phyloP scores from a whole-genome alignment of 92 coral and sea anemone genomes.

The Phymanthus crucifer region DNA sequence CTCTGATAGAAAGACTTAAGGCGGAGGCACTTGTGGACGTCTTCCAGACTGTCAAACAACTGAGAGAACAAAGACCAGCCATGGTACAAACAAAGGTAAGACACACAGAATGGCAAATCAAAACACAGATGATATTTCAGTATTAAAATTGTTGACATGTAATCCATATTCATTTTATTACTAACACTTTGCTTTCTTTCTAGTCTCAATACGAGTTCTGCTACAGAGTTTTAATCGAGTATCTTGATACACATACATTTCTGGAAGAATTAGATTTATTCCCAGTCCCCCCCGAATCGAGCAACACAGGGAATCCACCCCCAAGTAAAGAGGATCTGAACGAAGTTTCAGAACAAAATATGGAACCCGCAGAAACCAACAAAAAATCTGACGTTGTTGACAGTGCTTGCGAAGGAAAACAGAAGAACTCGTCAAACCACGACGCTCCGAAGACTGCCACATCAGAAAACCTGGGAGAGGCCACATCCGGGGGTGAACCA shows the following conservation, averaged over 20 bases:
- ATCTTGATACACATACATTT: slow-evolving; percentile 77
- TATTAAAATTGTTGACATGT: no score
- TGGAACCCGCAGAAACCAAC: background rate
- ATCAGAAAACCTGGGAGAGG: background rate
- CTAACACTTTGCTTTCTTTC: slow-evolving; percentile 5
- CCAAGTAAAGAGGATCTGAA: background rate
- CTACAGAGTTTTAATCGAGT: slow-evolving; percentile 84
- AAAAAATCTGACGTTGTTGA: background rate
- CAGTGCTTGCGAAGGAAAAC: background rate
- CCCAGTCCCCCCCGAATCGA: background rate
- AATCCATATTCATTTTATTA: no score
- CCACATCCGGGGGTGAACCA: background rate
- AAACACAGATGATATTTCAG: no score
- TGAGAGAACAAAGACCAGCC: slow-evolving; percentile 93
- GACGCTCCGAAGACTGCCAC: background rate
- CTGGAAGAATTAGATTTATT: slow-evolving; percentile 15
- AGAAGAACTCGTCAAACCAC: background rate
- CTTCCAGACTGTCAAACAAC: slow-evolving; percentile 89
- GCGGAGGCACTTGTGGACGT: slow-evolving; percentile 95
- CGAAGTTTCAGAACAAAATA: background rate
- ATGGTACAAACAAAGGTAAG: slow-evolving; percentile 94
- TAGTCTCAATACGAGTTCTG: slow-evolving; percentile 92
- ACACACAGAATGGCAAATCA: background rate
- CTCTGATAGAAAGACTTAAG: slow-evolving; percentile 94
- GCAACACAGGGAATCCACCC: slow-evolving; percentile 12